Conservation (phyloP, 1,140 invertebrate genomes). For the Doryteuthis pealeii region DNA sequence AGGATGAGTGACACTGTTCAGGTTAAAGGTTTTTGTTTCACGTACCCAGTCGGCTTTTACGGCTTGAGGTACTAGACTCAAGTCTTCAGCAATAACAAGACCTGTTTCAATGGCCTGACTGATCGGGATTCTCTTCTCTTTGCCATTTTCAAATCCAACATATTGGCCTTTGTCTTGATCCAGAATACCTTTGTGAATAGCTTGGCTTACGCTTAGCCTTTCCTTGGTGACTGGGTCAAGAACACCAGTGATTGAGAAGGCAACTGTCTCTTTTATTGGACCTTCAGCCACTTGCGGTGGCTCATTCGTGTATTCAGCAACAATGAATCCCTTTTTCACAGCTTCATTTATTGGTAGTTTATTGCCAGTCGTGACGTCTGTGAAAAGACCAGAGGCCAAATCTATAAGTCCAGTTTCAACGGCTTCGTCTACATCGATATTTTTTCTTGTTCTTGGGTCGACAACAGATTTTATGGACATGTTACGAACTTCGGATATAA, state of each 20-base stretch:
- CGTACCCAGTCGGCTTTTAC: conserved; percentile 31
- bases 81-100: conserved; percentile 50
- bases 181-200: conserved; percentile 80
- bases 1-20: conserved; percentile 72
- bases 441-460: conserved; percentile 79
- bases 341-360: conserved; percentile 81
- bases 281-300: conserved; percentile 34
- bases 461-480: conserved; percentile 67
- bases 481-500: conserved; percentile 47
- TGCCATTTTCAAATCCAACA: conserved; percentile 42
- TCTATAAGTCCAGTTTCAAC: conserved; percentile 61
- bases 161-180: conserved; percentile 73
- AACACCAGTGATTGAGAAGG: conserved; percentile 66
- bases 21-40: conserved; percentile 56
- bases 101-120: conserved; percentile 76
- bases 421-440: conserved; percentile 80
- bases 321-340: conserved; percentile 61
- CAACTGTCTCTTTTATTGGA: conserved; percentile 52
- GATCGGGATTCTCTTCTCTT: conserved; percentile 67
- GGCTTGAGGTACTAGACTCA: conserved; percentile 23
- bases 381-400: conserved; percentile 73
- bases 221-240: conserved; percentile 82
- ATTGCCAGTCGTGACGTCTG: conserved; percentile 69
- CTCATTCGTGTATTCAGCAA: conserved; percentile 42
- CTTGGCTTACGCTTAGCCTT: conserved; percentile 77